These are phyloP conservation scores for Macroteleia sp. DNA, from an alignment of 2,888 invertebrate species.

Conservation along the genomic window DNA sequence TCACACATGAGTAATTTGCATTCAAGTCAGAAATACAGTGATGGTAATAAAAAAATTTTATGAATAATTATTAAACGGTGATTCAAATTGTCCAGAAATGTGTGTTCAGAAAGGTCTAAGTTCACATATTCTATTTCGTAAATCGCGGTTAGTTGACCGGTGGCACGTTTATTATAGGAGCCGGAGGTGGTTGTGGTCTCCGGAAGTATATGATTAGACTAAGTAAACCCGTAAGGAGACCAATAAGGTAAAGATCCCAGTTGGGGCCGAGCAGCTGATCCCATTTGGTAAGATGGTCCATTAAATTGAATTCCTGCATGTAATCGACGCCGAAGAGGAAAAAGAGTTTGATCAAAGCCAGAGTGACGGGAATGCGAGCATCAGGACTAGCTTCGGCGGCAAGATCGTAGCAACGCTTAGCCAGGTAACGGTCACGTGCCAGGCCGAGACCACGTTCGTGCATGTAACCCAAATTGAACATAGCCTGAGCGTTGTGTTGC, in stretches of 20 bases:
- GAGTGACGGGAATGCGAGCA: constrained; percentile 96
- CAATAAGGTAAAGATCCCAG: constrained; percentile 97
- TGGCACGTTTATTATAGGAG: constrained; percentile 71
- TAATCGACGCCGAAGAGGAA: constrained; percentile 90
- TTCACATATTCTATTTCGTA: too few relatives aligned
- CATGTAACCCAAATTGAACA: constrained; percentile 99
- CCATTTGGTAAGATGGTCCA: constrained; percentile 86
- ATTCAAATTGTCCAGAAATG: neutral
- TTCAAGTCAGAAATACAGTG: neutral
- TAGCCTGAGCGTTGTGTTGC: constrained; percentile 98
- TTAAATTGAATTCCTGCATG: constrained; percentile 88
- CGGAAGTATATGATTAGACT: constrained; percentile 92
- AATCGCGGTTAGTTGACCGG: constrained; percentile 27
- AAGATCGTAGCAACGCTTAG: constrained; percentile 98
- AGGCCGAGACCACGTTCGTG: constrained; percentile 98
- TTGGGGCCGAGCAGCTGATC: constrained; percentile 91
- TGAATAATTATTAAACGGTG: too few relatives aligned
- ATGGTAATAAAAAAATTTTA: too few relatives aligned
- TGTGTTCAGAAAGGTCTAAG: neutral
- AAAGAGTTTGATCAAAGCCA: constrained; percentile 94
- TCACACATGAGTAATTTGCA: neutral
- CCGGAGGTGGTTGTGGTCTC: constrained; percentile 84
- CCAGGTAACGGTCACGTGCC: constrained; percentile 94
- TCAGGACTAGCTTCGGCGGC: constrained; percentile 96
- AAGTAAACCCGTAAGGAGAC: constrained; percentile 88